These are phyloP conservation scores for Horisme vitalbata DNA, from an alignment of 2,888 invertebrate genomes.

Conservation along the genomic window DNA sequence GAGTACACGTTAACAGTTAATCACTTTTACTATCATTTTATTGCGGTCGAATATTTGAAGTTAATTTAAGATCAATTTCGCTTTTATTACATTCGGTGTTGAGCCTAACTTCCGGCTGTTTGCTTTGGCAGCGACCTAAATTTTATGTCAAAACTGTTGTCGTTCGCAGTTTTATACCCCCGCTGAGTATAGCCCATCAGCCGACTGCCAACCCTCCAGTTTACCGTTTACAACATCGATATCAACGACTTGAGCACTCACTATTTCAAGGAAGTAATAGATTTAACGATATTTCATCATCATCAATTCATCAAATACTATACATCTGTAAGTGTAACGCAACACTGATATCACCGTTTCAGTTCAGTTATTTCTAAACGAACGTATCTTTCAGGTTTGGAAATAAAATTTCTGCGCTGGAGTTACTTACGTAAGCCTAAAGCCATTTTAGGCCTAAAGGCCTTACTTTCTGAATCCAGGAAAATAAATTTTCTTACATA, in stretches of 20 bases:
- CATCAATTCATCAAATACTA: neutral
- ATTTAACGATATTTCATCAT: slow-evolving; percentile 12
- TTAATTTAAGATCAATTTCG: slow-evolving; percentile 28
- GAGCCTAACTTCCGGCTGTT: slow-evolving; percentile 28
- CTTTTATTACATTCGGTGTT: slow-evolving; percentile 29
- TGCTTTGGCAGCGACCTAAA: slow-evolving; percentile 16
- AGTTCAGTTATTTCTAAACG: slow-evolving; percentile 1
- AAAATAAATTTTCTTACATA: no score
- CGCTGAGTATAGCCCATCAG: slow-evolving; percentile 8
- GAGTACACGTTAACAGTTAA: slow-evolving; percentile 27
- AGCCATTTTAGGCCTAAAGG: no score
- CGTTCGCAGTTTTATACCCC: slow-evolving; percentile 22
- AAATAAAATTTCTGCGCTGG: slow-evolving; percentile 6
- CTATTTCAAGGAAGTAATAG: neutral
- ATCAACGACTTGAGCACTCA: slow-evolving; percentile 6
- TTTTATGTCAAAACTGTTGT: slow-evolving; percentile 19
- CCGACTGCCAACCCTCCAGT: slow-evolving; percentile 12
- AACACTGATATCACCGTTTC: slow-evolving; percentile 4
- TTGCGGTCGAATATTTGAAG: slow-evolving; percentile 25
- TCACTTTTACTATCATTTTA: slow-evolving; percentile 34
- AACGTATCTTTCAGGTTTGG: slow-evolving; percentile 1
- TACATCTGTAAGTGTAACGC: slow-evolving; percentile 2
- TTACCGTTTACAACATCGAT: slow-evolving; percentile 16
- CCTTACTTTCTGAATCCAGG: no score
- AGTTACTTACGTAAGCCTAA: slow-evolving; percentile 16